phyloP scores from a whole-genome alignment of 2,797 vertebrate species.

The Sorex maritimensis region DNA sequence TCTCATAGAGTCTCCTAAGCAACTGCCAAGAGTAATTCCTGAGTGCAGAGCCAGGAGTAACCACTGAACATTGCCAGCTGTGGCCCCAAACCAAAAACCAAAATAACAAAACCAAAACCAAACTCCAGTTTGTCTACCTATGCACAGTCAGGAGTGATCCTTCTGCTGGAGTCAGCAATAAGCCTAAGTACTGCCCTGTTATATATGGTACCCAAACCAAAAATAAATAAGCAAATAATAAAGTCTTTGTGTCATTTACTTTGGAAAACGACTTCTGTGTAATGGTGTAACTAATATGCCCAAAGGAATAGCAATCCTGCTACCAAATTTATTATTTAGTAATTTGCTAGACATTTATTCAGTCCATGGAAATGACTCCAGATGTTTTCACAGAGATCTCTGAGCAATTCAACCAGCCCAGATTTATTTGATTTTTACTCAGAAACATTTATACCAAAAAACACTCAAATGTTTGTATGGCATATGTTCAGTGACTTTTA shows the following conservation, averaged over 20 bases:
- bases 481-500: too few relatives aligned
- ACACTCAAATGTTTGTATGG: background rate
- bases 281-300: background rate
- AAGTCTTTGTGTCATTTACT: background rate
- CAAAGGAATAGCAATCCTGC: background rate
- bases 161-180: too few relatives aligned
- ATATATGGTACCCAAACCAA: too few relatives aligned
- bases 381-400: constrained; percentile 17
- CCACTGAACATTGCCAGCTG: too few relatives aligned
- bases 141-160: too few relatives aligned
- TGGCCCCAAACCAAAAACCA: too few relatives aligned
- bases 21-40: too few relatives aligned
- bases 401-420: background rate
- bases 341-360: constrained; percentile 45
- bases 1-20: too few relatives aligned
- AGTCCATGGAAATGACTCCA: background rate
- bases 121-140: too few relatives aligned
- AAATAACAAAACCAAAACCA: too few relatives aligned
- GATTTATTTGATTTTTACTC: constrained; percentile 52
- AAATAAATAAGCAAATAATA: background rate
- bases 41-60: too few relatives aligned
- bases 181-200: too few relatives aligned
- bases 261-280: constrained; percentile 25
- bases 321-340: constrained; percentile 7
- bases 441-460: constrained; percentile 44